Base-by-base conservation (phyloP, 2,888 invertebrate genomes). In the Xylophagus ater region DNA sequence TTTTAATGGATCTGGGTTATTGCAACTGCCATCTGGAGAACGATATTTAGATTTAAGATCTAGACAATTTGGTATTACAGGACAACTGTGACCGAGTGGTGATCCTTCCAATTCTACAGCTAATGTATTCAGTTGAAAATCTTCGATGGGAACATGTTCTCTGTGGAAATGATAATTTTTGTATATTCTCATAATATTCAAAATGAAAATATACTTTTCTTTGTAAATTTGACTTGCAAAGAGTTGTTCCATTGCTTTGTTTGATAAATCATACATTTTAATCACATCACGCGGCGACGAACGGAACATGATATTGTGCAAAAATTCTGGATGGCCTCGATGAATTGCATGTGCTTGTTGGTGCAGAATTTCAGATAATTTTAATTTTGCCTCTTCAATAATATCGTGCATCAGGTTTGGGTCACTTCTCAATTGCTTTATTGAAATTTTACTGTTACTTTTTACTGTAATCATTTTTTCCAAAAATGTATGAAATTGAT, bases 21-120 rank as follows among this genome's bases (percentile, higher is more conserved):
- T 92, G 58, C 92, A 93, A 9, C 79, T 75, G 1, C 92, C 92
- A 54, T 85, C 83, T 14, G 81, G 62, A 2, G 73, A 73, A 38
- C 89, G 70, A 60, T 81, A 87, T 37, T 70, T 74, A 9, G 55
- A 59, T 0, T 61, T 58, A 1, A 60, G 43, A 8, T 52, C 44
- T 0, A 65, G 60, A 49, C 78, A 78, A 0, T 50, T 36, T 0
- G 68, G 68, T 4, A 53, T 57, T 3, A 62, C 53, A 1, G 59
- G 66, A 26, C 64, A 64, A 39, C 54, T 56, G 7, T 55, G 54
- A 1, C 49, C 54, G 12, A 60, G 37, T 5, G 58, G 53, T 0
- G 62, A 57, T 21, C 57, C 47, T 3, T 47, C 49, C 28, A 60
- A 58, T 17, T 56, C 51, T 0, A 57, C 51, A 4, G 49, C 66